Conservation (phyloP, 1,140 invertebrate species). For the Hypothenemus hampei region DNA sequence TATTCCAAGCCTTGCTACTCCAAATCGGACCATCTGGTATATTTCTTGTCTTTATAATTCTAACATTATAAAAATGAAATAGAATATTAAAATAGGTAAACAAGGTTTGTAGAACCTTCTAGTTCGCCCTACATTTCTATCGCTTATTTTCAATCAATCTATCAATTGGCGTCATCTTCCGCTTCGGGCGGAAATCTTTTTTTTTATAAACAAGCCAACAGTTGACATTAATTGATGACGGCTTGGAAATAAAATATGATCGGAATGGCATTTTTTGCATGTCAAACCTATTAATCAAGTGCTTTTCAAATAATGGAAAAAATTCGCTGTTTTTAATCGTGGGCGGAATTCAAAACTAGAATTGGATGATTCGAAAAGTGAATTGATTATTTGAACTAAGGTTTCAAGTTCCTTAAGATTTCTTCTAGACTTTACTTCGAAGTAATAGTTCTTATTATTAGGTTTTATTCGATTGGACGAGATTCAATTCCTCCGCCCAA, state of each 20-base stretch:
- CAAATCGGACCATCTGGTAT: too few species aligned
- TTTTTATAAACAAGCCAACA: slow-evolving; percentile 12
- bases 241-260: slow-evolving; percentile 12
- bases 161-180: slow-evolving; percentile 19
- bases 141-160: slow-evolving; percentile 1
- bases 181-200: slow-evolving; percentile 8
- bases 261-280: slow-evolving; percentile 16
- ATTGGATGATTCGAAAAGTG: neutral
- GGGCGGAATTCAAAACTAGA: neutral
- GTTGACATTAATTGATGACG: slow-evolving; percentile 17
- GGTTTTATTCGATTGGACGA: neutral
- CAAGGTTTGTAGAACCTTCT: too few species aligned
- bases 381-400: neutral
- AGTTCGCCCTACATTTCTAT: too few species aligned
- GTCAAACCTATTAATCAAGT: slow-evolving; percentile 16
- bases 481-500: neutral
- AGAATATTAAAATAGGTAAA: too few species aligned
- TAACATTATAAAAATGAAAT: too few species aligned
- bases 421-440: neutral
- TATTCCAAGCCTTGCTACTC: too few species aligned
- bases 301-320: slow-evolving; percentile 2
- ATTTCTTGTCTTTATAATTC: too few species aligned
- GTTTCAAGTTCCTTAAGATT: neutral
- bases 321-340: neutral
- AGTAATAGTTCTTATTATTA: neutral